A percentile compares a stretch with the other conserved stretches of the same genome.
Evolutionary conservation across 1,140 invertebrate genomes (phyloP).

Genomic region (Charaxes varanes): DNA sequence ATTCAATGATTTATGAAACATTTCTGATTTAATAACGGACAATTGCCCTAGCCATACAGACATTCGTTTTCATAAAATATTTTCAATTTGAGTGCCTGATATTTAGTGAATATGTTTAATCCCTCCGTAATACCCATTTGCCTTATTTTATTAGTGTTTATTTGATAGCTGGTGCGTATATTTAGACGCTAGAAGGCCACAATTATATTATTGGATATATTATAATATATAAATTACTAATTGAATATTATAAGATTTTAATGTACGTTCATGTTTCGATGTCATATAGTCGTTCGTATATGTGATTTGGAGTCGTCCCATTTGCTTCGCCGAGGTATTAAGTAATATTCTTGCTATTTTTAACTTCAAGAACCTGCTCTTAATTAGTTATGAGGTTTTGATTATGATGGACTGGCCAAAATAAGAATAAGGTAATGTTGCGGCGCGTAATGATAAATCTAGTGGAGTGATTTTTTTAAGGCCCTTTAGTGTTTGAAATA

Average conservation of each 20-base stretch:
- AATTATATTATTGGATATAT: conserved; percentile 24
- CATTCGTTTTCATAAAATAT: conserved; percentile 34
- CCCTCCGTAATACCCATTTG: conserved; percentile 65
- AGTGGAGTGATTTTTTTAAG: too few species aligned
- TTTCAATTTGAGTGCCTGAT: conserved; percentile 64
- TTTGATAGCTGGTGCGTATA: conserved; percentile 42
- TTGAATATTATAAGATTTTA: conserved; percentile 28
- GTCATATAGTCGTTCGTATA: conserved; percentile 22
- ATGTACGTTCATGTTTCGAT: conserved; percentile 30
- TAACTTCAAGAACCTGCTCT: too few species aligned
- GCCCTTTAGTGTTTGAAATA: too few species aligned
- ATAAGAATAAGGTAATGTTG: too few species aligned
- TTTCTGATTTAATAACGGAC: conserved; percentile 13
- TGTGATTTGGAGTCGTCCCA: conserved; percentile 17
- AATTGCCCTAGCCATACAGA: conserved; percentile 30
- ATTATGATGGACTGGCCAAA: too few species aligned
- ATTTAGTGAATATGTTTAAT: conserved; percentile 41
- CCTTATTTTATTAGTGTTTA: conserved; percentile 68
- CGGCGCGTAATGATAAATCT: too few species aligned
- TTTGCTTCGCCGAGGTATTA: background rate
- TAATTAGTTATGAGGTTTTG: too few species aligned
- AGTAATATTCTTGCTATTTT: too few species aligned
- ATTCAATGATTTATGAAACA: too few species aligned
- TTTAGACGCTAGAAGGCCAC: conserved; percentile 39
- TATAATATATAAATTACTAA: conserved; percentile 43